Conservation (phyloP, 2,113 vertebrate genomes). For the Catharus minimus region DNA sequence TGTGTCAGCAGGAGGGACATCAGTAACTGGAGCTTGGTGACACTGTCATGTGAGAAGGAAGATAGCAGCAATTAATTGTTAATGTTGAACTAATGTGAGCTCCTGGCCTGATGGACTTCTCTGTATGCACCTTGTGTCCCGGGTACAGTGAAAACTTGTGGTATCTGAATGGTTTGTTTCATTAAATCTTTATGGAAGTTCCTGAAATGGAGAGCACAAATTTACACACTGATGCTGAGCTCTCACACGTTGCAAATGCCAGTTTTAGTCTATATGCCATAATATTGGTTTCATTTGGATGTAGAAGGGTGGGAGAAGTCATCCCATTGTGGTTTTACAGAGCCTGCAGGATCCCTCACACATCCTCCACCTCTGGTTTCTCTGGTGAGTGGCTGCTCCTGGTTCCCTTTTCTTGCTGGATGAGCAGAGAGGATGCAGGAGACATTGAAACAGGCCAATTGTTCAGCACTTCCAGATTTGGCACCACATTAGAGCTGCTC, state of each 20-base stretch:
- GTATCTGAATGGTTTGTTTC: not conserved
- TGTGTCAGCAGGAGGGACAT: not conserved
- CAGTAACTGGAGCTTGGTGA: not conserved
- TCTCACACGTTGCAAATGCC: accelerated
- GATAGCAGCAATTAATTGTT: not conserved
- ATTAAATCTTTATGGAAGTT: not conserved
- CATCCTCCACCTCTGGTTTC: not conserved
- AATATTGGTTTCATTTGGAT: not conserved
- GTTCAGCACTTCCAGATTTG: not conserved
- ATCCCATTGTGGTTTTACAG: not conserved
- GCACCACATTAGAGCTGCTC: not conserved
- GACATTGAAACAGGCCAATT: not conserved
- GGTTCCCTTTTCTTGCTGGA: not conserved
- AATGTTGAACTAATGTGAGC: not conserved
- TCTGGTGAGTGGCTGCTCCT: not conserved
- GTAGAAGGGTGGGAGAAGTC: not conserved
- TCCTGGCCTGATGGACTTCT: not conserved
- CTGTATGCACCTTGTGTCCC: accelerated
- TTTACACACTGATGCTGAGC: not conserved
- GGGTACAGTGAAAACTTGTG: not conserved
- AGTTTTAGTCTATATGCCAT: not conserved
- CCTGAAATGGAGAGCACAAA: not conserved
- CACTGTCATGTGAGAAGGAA: not conserved
- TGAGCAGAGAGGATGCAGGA: not conserved
- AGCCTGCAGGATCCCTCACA: not conserved